A percentile compares a stretch with the other conserved stretches of the same genome.
Conservation (phyloP, 2,797 vertebrate species). For the Ispidina picta region DNA sequence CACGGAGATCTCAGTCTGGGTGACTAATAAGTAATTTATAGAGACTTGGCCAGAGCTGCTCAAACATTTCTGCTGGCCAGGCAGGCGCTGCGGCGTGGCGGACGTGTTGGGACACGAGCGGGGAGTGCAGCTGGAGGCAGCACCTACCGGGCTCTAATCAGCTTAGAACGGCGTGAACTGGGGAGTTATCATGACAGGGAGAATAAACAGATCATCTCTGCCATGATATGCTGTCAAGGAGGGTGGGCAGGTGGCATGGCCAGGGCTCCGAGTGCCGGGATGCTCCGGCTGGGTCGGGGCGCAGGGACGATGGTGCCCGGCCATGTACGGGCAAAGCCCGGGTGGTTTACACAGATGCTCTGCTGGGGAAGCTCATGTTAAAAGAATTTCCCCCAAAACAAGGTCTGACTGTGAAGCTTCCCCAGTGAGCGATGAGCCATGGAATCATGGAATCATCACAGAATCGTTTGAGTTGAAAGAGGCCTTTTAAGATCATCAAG, state of each 20-base stretch:
- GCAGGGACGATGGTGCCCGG: not conserved
- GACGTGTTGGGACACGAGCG: not conserved
- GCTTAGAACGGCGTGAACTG: not conserved
- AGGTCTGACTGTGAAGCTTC: not conserved
- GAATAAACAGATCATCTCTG: not conserved
- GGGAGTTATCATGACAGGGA: accelerated
- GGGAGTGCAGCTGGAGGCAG: not conserved
- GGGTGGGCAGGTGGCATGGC: not conserved
- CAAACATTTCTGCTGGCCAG: not conserved
- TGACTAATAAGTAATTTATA: constrained; percentile 14
- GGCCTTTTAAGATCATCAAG: not conserved
- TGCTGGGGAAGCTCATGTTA: not conserved
- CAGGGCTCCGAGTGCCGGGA: accelerated
- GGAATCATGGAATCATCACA: not conserved
- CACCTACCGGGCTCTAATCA: not conserved
- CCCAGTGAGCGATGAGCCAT: not conserved
- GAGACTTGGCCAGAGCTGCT: not conserved
- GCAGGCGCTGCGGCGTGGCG: not conserved
- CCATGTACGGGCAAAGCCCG: not conserved
- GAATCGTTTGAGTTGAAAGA: not conserved
- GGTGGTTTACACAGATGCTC: not conserved
- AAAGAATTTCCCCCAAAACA: not conserved
- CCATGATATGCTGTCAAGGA: accelerated
- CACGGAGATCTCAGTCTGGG: not conserved
- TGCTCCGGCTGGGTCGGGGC: not conserved